A percentile compares a stretch with the other conserved stretches of the same genome.
phyloP scores from a whole-genome alignment of 2,888 invertebrate species.

The Xanthia icteritia region DNA sequence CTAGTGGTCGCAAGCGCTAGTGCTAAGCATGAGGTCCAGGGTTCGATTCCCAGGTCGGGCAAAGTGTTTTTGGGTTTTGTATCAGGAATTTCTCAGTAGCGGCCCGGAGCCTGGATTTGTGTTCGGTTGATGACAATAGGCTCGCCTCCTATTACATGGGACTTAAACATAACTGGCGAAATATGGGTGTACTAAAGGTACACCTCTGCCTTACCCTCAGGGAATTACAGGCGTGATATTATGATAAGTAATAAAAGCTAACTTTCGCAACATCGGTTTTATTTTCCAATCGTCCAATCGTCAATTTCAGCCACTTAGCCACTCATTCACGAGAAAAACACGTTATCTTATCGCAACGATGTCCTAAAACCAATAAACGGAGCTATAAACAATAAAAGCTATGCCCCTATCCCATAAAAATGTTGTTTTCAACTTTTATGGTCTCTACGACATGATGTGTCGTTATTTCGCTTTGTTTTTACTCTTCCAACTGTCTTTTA shows the following conservation, averaged over 20 bases:
- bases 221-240: too few relatives aligned
- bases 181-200: too few relatives aligned
- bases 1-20: too few relatives aligned
- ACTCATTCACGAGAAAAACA: slow-evolving; percentile 37
- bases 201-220: too few relatives aligned
- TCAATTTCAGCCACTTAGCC: slow-evolving; percentile 8
- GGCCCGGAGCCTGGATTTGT: too few relatives aligned
- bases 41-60: too few relatives aligned
- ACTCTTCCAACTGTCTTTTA: slow-evolving; percentile 55
- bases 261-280: background rate
- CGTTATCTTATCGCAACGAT: slow-evolving; percentile 54
- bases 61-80: too few relatives aligned
- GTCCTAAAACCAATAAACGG: slow-evolving; percentile 62
- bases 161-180: too few relatives aligned
- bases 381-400: slow-evolving; percentile 66
- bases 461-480: slow-evolving; percentile 56
- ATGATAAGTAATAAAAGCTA: slow-evolving; percentile 25
- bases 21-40: too few relatives aligned
- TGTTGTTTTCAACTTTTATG: slow-evolving; percentile 63
- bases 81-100: too few relatives aligned
- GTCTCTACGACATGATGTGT: slow-evolving; percentile 47
- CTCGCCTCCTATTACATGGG: too few relatives aligned
- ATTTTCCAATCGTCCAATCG: slow-evolving; percentile 20
- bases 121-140: too few relatives aligned
- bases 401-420: slow-evolving; percentile 63